These are phyloP conservation scores for Lasioglossum vierecki DNA, from an alignment of 2,888 invertebrate species.

Conservation along the genomic window DNA sequence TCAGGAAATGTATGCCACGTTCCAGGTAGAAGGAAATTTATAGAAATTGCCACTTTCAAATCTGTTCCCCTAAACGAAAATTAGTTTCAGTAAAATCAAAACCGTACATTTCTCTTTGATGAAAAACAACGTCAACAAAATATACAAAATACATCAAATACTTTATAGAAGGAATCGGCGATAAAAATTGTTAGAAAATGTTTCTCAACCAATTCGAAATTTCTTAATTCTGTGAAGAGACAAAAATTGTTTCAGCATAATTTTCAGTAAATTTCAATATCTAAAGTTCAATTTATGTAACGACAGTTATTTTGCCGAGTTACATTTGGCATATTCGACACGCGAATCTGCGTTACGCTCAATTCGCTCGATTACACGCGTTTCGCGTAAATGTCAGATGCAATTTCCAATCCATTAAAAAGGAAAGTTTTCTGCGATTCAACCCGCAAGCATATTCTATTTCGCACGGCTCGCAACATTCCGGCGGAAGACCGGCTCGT, in stretches of 20 bases:
- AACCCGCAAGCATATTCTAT: background rate
- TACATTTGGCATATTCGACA: background rate
- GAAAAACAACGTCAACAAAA: background rate
- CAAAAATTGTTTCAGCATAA: background rate
- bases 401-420: slow-evolving; percentile 1
- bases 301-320: background rate
- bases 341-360: background rate
- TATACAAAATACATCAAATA: background rate
- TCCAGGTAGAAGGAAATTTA: background rate
- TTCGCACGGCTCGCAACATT: slow-evolving; percentile 1
- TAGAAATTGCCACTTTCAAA: background rate
- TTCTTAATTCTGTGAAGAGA: background rate
- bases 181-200: too few relatives aligned
- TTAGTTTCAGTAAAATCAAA: background rate
- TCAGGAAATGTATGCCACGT: background rate
- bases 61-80: background rate
- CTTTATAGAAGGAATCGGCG: background rate
- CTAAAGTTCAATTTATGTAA: background rate
- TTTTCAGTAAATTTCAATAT: background rate
- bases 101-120: background rate
- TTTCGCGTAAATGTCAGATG: background rate
- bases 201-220: background rate
- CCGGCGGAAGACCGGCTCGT: background rate
- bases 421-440: background rate
- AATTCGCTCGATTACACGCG: background rate